Evolutionary conservation across 2,797 vertebrate species (phyloP).

Genomic region (Hoplostethus atlanticus): DNA sequence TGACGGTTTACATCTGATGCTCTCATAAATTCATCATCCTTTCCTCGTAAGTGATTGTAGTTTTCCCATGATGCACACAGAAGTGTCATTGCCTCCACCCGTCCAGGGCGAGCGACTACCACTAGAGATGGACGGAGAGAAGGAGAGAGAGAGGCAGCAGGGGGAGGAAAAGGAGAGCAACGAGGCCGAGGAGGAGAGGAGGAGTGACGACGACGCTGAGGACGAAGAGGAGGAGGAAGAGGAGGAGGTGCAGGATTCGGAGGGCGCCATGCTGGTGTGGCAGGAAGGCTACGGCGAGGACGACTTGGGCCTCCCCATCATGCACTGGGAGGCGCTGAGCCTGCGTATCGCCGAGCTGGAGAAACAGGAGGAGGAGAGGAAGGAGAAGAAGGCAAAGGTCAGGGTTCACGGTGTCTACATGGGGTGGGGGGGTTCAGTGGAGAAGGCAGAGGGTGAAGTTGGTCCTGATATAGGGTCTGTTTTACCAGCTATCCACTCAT

Average conservation of each 20-base stretch:
- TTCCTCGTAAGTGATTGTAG: not conserved
- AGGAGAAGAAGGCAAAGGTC: constrained; percentile 74
- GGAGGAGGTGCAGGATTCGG: constrained; percentile 72
- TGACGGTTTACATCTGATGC: too few species aligned
- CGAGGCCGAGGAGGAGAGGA: constrained; percentile 71
- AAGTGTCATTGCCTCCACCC: not conserved
- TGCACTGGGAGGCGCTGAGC: constrained; percentile 88
- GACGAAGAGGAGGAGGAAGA: constrained; percentile 56
- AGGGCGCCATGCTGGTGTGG: constrained; percentile 79
- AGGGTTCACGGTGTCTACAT: constrained; percentile 6
- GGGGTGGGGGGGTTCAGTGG: not conserved
- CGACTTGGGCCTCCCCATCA: constrained; percentile 85
- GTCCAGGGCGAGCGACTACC: not conserved
- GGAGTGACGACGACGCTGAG: constrained; percentile 55
- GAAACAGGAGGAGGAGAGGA: constrained; percentile 84
- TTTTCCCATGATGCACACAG: not conserved
- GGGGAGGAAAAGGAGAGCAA: constrained; percentile 84
- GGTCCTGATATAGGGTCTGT: too few species aligned
- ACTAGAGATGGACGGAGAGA: constrained; percentile 80
- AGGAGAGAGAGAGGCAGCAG: constrained; percentile 77
- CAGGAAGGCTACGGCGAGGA: constrained; percentile 78
- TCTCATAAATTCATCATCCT: too few species aligned
- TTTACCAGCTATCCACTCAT: too few species aligned
- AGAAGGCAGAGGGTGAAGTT: too few species aligned
- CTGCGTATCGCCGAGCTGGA: constrained; percentile 86